phyloP scores from a whole-genome alignment of 2,888 invertebrate species.

The Xestia xanthographa region DNA sequence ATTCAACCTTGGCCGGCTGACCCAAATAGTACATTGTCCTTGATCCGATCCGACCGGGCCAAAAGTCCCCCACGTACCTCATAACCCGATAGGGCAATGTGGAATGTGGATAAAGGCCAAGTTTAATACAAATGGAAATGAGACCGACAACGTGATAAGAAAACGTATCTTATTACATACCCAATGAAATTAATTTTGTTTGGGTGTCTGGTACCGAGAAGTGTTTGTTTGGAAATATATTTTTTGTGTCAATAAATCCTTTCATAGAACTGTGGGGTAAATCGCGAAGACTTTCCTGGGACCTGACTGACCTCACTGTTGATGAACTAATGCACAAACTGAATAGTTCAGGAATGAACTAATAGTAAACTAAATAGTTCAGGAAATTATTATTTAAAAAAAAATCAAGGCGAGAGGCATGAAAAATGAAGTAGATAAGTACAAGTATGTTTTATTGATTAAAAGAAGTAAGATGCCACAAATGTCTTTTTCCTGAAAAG shows the following conservation, averaged over 20 bases:
- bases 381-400: neutral
- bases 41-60: slow-evolving; percentile 31
- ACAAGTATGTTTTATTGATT: neutral
- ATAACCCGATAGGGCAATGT: slow-evolving; percentile 40
- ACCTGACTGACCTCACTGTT: neutral
- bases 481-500: neutral
- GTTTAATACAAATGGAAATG: slow-evolving; percentile 36
- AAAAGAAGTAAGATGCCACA: neutral
- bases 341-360: neutral
- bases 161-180: slow-evolving; percentile 25
- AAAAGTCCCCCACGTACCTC: slow-evolving; percentile 20
- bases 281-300: neutral
- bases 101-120: slow-evolving; percentile 43
- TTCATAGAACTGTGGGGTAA: neutral
- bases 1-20: slow-evolving; percentile 55
- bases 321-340: neutral
- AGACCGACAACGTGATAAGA: slow-evolving; percentile 26
- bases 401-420: neutral
- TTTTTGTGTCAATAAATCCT: neutral
- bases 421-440: neutral
- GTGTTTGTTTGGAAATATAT: neutral
- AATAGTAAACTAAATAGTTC: neutral
- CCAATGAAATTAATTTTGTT: slow-evolving; percentile 20
- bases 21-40: slow-evolving; percentile 56
- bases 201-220: slow-evolving; percentile 9